These are phyloP conservation scores for Chloromyia formosa DNA, from an alignment of 2,888 invertebrate genomes.

Conservation along the genomic window DNA sequence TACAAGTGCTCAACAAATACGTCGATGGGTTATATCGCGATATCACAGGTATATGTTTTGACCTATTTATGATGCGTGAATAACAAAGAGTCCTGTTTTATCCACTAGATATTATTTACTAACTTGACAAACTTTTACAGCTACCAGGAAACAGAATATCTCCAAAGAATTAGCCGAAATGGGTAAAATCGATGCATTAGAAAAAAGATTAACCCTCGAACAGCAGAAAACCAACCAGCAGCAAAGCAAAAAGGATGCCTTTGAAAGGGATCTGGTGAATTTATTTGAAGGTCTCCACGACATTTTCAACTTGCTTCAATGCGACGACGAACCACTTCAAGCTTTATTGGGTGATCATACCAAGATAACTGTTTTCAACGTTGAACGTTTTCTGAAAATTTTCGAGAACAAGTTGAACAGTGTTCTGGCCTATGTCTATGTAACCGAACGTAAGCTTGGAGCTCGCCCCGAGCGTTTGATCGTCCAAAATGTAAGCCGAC, in stretches of 20 bases:
- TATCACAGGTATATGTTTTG: constrained; percentile 53
- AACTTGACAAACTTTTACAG: constrained; percentile 7
- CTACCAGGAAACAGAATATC: constrained; percentile 55
- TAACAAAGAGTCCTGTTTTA: neutral
- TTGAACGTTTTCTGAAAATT: constrained; percentile 66
- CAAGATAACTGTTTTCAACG: constrained; percentile 69
- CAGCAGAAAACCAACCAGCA: constrained; percentile 54
- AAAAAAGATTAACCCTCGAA: constrained; percentile 52
- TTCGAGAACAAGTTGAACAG: constrained; percentile 67
- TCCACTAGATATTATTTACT: neutral
- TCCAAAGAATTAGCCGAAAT: constrained; percentile 55
- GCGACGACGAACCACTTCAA: constrained; percentile 66
- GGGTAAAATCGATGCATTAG: constrained; percentile 54
- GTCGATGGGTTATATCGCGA: constrained; percentile 58
- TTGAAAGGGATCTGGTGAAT: constrained; percentile 55
- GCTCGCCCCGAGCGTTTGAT: constrained; percentile 56
- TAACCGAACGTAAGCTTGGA: constrained; percentile 56
- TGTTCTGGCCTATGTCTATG: constrained; percentile 66
- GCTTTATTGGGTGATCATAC: constrained; percentile 68
- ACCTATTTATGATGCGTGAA: no score
- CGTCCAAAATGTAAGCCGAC: constrained; percentile 58
- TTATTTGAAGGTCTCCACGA: constrained; percentile 57
- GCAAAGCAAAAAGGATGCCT: constrained; percentile 50
- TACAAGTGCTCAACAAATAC: constrained; percentile 59
- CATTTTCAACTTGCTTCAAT: constrained; percentile 64